Evolutionary conservation across 2,797 vertebrate genomes (phyloP), one percentile per base, ranked within the genome.

Genomic region (Mormyrops boulengeri): DNA sequence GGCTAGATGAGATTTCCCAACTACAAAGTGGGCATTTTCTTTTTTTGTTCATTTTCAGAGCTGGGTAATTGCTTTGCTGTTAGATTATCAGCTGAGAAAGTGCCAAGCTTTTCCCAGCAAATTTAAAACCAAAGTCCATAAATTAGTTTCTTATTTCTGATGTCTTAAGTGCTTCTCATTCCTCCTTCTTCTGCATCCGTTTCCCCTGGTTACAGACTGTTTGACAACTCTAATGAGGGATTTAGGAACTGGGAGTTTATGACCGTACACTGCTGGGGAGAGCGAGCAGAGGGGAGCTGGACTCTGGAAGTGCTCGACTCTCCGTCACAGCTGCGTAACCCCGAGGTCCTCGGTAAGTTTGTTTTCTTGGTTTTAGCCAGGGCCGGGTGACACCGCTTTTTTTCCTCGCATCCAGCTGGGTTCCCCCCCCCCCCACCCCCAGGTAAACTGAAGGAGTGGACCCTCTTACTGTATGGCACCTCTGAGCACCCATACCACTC

Each of bases 191-290:
- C 69, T 89, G 87, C 4, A 41, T 55, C 34, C 50, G 8, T 69
- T 69, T 52, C 57, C 60, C 22, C 80, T 89, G 49, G 60, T 88
- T 69, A 19, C 94, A 98, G 98, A 89, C 92, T 96, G 89, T 96
- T 97, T 55, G 98, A 99, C 93, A 96, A 95, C 91, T 98, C 98
- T 77, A 97, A 93, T 0, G 96, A 98, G 91, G 98, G 98, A 1
- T 99, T 99, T 93, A 97, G 96, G 77, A 96, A 97, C 95, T 99
- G 98, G 98, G 97, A 98, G 91, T 98, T 99, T 94, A 98, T 99
- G 98, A 97, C 97, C 0, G 97, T 98, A 73, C 97, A 99, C 92
- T 97, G 97, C 92, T 99, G 98, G 98, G 98, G 97, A 4, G 98
- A 99, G 92, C 95, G 93, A 85, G 96, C 97, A 0, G 96, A 96